A percentile compares a stretch with the other conserved stretches of the same genome.
phyloP scores from a whole-genome alignment of 2,113 vertebrate species.

The Willisornis vidua region DNA sequence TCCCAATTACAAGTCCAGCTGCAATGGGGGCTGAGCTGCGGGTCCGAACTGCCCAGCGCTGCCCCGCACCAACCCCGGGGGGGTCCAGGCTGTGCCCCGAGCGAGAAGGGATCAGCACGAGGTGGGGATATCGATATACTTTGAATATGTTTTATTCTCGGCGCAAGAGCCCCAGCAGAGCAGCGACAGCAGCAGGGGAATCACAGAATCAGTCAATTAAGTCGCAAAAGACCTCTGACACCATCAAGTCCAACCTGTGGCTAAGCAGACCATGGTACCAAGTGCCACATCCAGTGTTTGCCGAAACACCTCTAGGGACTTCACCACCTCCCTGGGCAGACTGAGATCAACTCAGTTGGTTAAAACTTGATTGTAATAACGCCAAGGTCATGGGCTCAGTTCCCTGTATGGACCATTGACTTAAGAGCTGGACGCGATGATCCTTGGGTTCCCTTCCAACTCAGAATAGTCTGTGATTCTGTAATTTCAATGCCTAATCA shows the following conservation, averaged over 20 bases:
- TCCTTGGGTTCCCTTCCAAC: too few relatives aligned
- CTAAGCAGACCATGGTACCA: neutral
- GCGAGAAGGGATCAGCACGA: rapidly evolving
- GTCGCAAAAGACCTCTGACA: neutral
- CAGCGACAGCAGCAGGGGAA: neutral
- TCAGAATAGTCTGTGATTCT: too few relatives aligned
- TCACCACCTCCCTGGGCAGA: neutral
- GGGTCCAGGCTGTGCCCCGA: neutral
- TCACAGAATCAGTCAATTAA: neutral
- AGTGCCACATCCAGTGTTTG: neutral
- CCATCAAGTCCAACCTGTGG: rapidly evolving
- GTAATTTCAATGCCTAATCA: too few relatives aligned
- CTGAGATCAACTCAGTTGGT: too few relatives aligned
- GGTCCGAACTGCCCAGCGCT: neutral
- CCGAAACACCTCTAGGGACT: neutral
- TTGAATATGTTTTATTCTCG: neutral
- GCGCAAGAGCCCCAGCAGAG: neutral
- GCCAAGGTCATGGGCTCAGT: too few relatives aligned
- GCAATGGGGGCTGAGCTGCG: neutral
- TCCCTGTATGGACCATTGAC: too few relatives aligned
- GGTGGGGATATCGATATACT: rapidly evolving
- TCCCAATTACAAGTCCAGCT: neutral
- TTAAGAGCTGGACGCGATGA: too few relatives aligned
- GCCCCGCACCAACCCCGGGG: neutral
- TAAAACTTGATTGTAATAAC: too few relatives aligned